Base-by-base conservation (phyloP, 2,888 invertebrate species). In the Artemia sp. region DNA sequence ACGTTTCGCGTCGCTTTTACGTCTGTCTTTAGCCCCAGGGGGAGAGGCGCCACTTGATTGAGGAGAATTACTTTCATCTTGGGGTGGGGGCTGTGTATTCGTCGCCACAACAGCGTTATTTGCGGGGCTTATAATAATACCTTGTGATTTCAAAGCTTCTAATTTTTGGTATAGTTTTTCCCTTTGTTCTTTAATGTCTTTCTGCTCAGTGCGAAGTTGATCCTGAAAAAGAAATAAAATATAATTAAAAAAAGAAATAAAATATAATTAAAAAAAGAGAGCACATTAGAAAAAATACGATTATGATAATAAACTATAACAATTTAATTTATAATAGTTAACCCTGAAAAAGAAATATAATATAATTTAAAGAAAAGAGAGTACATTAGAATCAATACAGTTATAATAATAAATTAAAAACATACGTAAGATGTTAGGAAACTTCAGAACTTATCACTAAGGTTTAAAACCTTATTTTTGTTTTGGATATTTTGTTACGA, bases 131-230 rank as follows among this genome's bases (percentile, higher is more conserved):
- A 86, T 80, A 67, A 86, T 77, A 68, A 88, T 81, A 4, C 89
- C 89, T 77, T 89, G 88, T 72, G 84, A 85, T 70, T 88, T 86
- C 66, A 93, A 80, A 68, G 89, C 83, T 77, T 95, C 93, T 78
- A 93, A 83, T 78, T 92, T 86, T 38, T 92, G 82, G 77, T 90
- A 93, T 12, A 95, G 81, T 74, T 92, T 88, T 75, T 95, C 94
- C n/a, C 93, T 82, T 77, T 94, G 93, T 74, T 91, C 89, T 38
- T 85, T 86, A 12, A 95, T 86, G 76, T 95, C 94, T 73, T 87
- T 85, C 76, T 91, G 89, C 72, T 92, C 90, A 0, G 84, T 84
- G 68, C 85, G 78, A 69, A 88, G 80, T 76, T 86, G 85, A 69
- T 88, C 84, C 80, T 83, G 73, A 51, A 75, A 75, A 51, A 68